Evolutionary conservation across 2,888 invertebrate genomes (phyloP), one percentile per base, ranked within the genome.

Genomic region (Choreutis nemorana): DNA sequence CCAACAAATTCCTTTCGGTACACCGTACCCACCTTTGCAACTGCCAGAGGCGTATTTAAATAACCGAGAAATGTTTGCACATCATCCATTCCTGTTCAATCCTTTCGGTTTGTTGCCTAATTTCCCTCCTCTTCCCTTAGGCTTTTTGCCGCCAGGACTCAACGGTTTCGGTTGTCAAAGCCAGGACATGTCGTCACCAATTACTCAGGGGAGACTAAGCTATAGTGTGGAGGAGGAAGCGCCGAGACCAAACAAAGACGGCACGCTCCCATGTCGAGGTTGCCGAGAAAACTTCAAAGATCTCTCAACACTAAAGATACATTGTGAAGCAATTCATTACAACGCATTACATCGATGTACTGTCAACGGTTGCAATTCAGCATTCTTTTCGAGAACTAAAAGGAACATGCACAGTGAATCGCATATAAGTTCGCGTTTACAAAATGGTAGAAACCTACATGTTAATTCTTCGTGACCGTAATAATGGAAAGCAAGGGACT

Each of bases 391-490:
- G 7, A 81, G 87, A 43, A 89, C 90, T 39, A 87, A 87, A 41
- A 82, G 91, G 36, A 91, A 90, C 55, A 81, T 86, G 27, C 91
- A 91, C 63, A 85, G 87, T 34, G 88, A 89, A 47, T 84, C 86
- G 42, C 86, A 87, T 39, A 65, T 83, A 13, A 83, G 83, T 42
- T 55, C 65, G 3, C 58, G 62, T 39, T 54, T 72, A 41, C 62
- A 71, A 43, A 71, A 67, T 20, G 68, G 70, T 7, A 49, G 58
- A 34, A 53, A 59, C 14, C 35, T 59, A 7, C 60, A 62, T 24
- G 42, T 55, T 2, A 65, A 51, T 21, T 47, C 64, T 1, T 61
- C 68, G 58, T 73, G 73, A 75, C 65, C 58, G 46, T 39, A 46
- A 44, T 53, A 44, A 34, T 26, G 31, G 25, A 36, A 37, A 34